Evolutionary conservation across 1,140 invertebrate genomes (phyloP).

Genomic region (Ceratitis capitata): DNA sequence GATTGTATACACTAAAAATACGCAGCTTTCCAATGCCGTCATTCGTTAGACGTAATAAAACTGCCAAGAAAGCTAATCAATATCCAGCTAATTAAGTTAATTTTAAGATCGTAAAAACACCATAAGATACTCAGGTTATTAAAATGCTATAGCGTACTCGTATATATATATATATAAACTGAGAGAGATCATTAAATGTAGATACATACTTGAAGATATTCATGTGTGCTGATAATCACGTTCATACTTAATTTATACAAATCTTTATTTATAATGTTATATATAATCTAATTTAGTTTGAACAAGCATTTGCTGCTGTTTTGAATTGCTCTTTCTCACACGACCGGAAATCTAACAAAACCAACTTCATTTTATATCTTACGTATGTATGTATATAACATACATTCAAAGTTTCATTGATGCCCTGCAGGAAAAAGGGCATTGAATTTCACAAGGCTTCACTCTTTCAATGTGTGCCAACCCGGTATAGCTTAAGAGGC

Average conservation of each 20-base stretch:
- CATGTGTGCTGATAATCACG: not conserved
- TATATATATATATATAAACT: not conserved
- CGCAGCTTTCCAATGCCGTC: not conserved
- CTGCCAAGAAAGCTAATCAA: conserved; percentile 7
- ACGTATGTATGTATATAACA: not conserved
- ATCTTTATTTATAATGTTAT: too few species aligned
- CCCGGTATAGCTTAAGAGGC: too few species aligned
- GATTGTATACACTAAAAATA: not conserved
- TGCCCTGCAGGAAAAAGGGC: too few species aligned
- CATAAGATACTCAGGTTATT: not conserved
- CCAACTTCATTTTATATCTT: not conserved
- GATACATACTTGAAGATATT: not conserved
- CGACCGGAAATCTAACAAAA: not conserved
- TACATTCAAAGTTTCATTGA: too few species aligned
- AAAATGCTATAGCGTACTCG: not conserved
- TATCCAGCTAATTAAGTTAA: conserved; percentile 3
- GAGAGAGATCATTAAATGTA: not conserved
- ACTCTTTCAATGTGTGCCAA: too few species aligned
- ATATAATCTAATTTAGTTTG: too few species aligned
- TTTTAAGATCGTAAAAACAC: not conserved
- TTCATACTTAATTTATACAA: too few species aligned
- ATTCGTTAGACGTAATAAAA: not conserved
- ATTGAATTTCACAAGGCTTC: too few species aligned
- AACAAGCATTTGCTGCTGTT: too few species aligned
- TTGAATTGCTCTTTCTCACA: not conserved